Conservation (phyloP, 2,113 vertebrate species). For the Leptodactylus fuscus region DNA sequence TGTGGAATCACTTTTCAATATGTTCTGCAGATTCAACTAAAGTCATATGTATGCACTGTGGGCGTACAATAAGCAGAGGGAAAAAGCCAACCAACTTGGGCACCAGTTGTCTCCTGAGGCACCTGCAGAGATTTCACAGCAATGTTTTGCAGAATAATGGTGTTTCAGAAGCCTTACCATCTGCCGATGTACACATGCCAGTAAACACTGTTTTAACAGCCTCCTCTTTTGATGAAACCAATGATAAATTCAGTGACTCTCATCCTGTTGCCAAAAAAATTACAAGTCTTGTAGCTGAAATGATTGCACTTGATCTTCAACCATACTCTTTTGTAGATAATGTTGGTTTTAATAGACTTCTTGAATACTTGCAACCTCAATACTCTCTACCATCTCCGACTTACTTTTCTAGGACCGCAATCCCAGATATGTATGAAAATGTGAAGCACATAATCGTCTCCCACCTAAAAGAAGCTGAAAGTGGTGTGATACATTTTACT, state of each 20-base stretch:
- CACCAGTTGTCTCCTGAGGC: conserved; percentile 93
- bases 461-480: conserved; percentile 91
- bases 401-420: conserved; percentile 94
- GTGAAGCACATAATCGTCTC: conserved; percentile 88
- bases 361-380: conserved; percentile 93
- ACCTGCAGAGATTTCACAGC: conserved; percentile 92
- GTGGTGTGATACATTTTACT: conserved; percentile 93
- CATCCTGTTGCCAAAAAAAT: conserved; percentile 97
- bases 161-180: conserved; percentile 78
- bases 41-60: conserved; percentile 96
- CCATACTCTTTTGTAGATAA: conserved; percentile 94
- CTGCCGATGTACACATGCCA: conserved; percentile 73
- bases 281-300: conserved; percentile 94
- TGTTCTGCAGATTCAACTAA: conserved; percentile 93
- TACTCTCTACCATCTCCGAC: conserved; percentile 90
- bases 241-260: conserved; percentile 85
- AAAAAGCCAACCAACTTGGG: conserved; percentile 97
- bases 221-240: conserved; percentile 76
- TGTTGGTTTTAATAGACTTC: conserved; percentile 88
- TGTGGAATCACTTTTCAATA: conserved; percentile 97
- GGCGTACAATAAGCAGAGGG: conserved; percentile 94
- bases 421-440: conserved; percentile 94
- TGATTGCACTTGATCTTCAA: conserved; percentile 98
- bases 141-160: conserved; percentile 85
- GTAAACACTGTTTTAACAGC: conserved; percentile 77